phyloP scores from a whole-genome alignment of 2,888 invertebrate genomes.

The Scelioninae gen. 1 region DNA sequence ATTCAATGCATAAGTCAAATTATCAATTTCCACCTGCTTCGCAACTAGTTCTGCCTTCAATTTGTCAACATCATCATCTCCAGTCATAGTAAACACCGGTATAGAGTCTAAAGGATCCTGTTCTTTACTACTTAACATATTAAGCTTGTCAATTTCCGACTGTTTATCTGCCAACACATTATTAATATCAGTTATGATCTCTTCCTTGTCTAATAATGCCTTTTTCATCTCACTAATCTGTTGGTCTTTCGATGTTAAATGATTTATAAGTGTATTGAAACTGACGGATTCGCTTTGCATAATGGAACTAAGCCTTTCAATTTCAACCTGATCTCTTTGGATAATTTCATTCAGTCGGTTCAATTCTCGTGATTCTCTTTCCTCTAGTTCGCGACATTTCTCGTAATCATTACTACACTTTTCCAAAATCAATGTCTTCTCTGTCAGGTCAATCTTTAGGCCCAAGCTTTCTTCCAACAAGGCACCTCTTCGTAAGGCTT shows the following conservation, averaged over 20 bases:
- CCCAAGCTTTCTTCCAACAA: conserved; percentile 58
- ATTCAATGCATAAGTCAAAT: conserved; percentile 88
- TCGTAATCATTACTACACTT: conserved; percentile 39
- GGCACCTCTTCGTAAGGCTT: conserved; percentile 73
- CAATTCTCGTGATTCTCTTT: conserved; percentile 35
- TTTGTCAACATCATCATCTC: conserved; percentile 71
- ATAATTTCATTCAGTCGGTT: conserved; percentile 54
- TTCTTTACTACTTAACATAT: conserved; percentile 34
- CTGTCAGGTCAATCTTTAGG: conserved; percentile 71
- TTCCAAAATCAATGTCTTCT: conserved; percentile 71
- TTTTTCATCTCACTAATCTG: conserved; percentile 77
- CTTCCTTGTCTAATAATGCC: conserved; percentile 73
- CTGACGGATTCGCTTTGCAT: conserved; percentile 61
- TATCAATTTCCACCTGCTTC: conserved; percentile 90
- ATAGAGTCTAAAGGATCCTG: conserved; percentile 82
- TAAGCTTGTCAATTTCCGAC: conserved; percentile 68
- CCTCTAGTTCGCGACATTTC: conserved; percentile 41
- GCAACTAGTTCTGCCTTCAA: conserved; percentile 84
- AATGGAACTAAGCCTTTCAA: conserved; percentile 82
- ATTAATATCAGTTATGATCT: conserved; percentile 68
- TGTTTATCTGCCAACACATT: conserved; percentile 42
- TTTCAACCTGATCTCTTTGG: conserved; percentile 78
- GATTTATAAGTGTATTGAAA: conserved; percentile 48
- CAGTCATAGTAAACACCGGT: conserved; percentile 75
- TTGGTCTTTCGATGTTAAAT: conserved; percentile 79